Percentiles rank a stretch among this genome's conserved stretches.
Conservation (phyloP, 2,888 invertebrate species). For the Sipha maydis region DNA sequence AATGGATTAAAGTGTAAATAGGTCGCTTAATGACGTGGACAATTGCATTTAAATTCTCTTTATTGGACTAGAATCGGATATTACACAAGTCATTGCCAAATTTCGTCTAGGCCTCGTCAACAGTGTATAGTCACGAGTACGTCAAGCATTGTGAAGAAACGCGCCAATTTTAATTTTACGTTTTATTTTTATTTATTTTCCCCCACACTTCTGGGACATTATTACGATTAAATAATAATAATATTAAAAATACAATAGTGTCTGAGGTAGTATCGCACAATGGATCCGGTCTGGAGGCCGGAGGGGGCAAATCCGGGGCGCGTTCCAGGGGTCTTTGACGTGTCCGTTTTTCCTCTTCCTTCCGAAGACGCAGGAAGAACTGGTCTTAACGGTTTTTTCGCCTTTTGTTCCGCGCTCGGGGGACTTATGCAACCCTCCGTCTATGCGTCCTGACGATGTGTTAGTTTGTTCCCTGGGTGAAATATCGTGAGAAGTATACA, state of each 20-base stretch:
- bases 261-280: slow-evolving; percentile 54
- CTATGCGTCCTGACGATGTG: slow-evolving; percentile 26
- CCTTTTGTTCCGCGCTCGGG: slow-evolving; percentile 50
- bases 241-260: slow-evolving; percentile 49
- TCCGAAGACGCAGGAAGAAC: slow-evolving; percentile 60
- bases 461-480: slow-evolving; percentile 27
- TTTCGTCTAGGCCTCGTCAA: slow-evolving; percentile 37
- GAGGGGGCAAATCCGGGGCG: slow-evolving; percentile 41
- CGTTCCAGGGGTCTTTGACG: slow-evolving; percentile 51
- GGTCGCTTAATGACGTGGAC: neutral
- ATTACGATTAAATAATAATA: slow-evolving; percentile 60
- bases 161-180: slow-evolving; percentile 36
- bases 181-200: neutral
- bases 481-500: slow-evolving; percentile 55
- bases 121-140: neutral
- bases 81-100: slow-evolving; percentile 57
- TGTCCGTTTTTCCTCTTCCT: slow-evolving; percentile 53
- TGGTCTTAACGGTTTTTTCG: slow-evolving; percentile 61
- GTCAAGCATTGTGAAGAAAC: slow-evolving; percentile 25
- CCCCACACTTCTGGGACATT: slow-evolving; percentile 46
- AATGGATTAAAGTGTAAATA: neutral
- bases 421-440: slow-evolving; percentile 57
- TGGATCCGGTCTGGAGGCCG: slow-evolving; percentile 40
- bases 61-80: neutral
- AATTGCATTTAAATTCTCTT: slow-evolving; percentile 24